Evolutionary conservation across 2,113 vertebrate genomes (phyloP).

Genomic region (Melanocharis versteri): DNA sequence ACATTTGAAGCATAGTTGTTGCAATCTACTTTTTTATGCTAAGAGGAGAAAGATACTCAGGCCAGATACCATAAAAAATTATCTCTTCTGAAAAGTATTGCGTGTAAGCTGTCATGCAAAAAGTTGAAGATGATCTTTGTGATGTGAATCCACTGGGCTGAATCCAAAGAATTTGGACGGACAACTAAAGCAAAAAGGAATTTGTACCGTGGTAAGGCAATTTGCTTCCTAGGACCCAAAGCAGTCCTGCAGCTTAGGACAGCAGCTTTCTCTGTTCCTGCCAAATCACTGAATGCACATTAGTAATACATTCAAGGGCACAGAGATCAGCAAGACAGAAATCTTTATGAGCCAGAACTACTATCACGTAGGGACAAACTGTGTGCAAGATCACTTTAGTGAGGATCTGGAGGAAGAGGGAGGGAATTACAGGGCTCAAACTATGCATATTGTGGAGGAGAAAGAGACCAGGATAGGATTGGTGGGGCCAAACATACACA

Average conservation of each 20-base stretch:
- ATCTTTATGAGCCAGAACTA: not conserved
- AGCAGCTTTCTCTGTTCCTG: not conserved
- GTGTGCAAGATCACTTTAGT: not conserved
- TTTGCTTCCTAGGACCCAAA: not conserved
- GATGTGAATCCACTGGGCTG: not conserved
- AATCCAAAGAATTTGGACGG: not conserved
- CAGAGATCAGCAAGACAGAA: not conserved
- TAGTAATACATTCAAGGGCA: not conserved
- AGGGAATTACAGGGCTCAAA: not conserved
- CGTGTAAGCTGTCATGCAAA: not conserved
- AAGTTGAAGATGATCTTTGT: not conserved
- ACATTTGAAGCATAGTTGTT: not conserved
- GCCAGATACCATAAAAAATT: not conserved
- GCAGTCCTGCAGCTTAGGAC: not conserved
- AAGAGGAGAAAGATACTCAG: not conserved
- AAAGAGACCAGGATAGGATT: not conserved
- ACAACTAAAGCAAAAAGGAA: not conserved
- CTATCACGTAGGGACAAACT: not conserved
- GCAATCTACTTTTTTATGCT: not conserved
- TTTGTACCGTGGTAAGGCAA: not conserved
- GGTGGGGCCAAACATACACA: fast-evolving
- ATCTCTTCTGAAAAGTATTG: not conserved
- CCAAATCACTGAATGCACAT: not conserved
- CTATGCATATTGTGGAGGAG: not conserved
- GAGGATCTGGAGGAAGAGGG: not conserved